These are phyloP conservation scores for Natrix natrix DNA, from an alignment of 2,797 vertebrate genomes.

Conservation along the genomic window DNA sequence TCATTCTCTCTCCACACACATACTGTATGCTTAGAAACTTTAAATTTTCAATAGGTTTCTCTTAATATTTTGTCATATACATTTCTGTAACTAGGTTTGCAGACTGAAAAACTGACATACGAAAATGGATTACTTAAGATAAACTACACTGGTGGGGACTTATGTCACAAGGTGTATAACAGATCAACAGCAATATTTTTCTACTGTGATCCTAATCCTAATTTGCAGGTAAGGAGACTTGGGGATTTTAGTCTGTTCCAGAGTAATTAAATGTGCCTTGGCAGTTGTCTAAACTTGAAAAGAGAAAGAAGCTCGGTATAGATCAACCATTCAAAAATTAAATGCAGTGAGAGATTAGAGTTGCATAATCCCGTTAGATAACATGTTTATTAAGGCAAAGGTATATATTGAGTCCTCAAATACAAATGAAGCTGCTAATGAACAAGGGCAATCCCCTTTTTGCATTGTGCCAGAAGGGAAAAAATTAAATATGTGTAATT, in stretches of 20 bases:
- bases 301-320: background rate
- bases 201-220: constrained; percentile 80
- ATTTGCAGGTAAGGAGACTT: constrained; percentile 74
- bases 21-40: background rate
- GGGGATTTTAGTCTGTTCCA: background rate
- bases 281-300: background rate
- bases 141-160: constrained; percentile 87
- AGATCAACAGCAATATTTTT: constrained; percentile 90
- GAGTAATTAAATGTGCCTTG: background rate
- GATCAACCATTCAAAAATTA: background rate
- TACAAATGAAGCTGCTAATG: background rate
- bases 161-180: constrained; percentile 84
- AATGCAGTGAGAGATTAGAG: background rate
- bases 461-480: background rate
- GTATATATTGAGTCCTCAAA: background rate
- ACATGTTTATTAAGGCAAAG: background rate
- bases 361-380: background rate
- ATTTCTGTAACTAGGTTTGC: constrained; percentile 72
- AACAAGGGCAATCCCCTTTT: background rate
- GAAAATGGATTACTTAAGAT: constrained; percentile 88
- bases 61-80: background rate
- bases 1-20: background rate
- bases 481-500: background rate
- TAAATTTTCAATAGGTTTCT: background rate
- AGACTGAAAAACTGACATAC: constrained; percentile 80